Evolutionary conservation across 2,113 vertebrate genomes (phyloP).

Genomic region (Silurus glanis): DNA sequence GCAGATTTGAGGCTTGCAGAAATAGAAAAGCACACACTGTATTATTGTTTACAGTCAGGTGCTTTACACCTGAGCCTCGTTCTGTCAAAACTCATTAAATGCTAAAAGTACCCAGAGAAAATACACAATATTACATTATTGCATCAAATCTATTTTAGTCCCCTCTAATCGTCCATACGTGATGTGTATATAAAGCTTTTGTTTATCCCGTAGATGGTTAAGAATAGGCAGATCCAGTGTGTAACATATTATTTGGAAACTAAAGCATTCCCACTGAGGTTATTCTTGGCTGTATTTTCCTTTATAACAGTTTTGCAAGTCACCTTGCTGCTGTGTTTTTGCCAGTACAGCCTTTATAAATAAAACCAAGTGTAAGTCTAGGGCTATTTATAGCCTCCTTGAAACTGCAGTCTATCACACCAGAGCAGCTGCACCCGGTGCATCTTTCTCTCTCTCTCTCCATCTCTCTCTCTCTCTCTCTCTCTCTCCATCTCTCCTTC

Average conservation of each 20-base stretch:
- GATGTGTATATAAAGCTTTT: not conserved
- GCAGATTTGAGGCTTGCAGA: constrained; percentile 19
- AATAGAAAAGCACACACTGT: constrained; percentile 15
- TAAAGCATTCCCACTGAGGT: not conserved
- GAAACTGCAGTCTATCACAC: constrained; percentile 54
- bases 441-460: constrained; percentile 9
- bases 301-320: constrained; percentile 30
- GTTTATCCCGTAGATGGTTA: not conserved
- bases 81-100: constrained; percentile 12
- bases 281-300: not conserved
- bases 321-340: constrained; percentile 51
- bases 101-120: not conserved
- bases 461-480: constrained; percentile 9
- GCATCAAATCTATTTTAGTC: not conserved
- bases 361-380: constrained; percentile 52
- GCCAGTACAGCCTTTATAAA: constrained; percentile 55
- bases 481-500: not conserved
- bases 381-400: constrained; percentile 58
- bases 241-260: not conserved
- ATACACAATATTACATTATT: not conserved
- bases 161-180: not conserved
- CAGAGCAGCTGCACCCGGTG: constrained; percentile 46
- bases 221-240: not conserved
- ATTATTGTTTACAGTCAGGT: constrained; percentile 32
- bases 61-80: constrained; percentile 30